A percentile compares a stretch with the other conserved stretches of the same genome.
phyloP scores from a whole-genome alignment of 2,888 invertebrate genomes.

The Yponomeuta sedellus region DNA sequence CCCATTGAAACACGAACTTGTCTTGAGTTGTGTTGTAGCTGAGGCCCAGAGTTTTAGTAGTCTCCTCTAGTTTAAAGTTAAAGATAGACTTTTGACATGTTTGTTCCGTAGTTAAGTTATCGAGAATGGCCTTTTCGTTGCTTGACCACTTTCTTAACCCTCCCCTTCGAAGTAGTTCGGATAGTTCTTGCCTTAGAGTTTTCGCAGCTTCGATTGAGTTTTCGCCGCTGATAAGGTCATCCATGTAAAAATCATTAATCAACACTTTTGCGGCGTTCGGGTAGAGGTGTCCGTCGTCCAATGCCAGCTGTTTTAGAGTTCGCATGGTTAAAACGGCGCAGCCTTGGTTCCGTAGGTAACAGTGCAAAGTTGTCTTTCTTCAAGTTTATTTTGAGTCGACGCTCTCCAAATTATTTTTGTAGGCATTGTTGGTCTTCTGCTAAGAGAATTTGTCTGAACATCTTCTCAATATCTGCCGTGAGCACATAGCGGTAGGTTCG shows the following conservation, averaged over 20 bases:
- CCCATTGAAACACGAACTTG: slow-evolving; percentile 21
- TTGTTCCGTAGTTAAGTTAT: background rate
- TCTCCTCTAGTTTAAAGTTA: slow-evolving; percentile 3
- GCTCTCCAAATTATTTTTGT: slow-evolving; percentile 27
- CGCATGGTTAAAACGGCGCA: slow-evolving; percentile 23
- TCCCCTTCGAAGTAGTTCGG: slow-evolving; percentile 2
- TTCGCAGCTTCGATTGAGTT: background rate
- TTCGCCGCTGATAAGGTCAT: slow-evolving; percentile 9
- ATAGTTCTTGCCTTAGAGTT: background rate
- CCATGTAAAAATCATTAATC: slow-evolving; percentile 8
- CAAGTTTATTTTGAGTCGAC: background rate
- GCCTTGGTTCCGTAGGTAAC: slow-evolving; percentile 20
- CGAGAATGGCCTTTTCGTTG: too few species aligned
- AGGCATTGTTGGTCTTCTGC: slow-evolving; percentile 21
- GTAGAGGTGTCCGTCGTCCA: slow-evolving; percentile 4
- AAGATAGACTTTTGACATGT: background rate
- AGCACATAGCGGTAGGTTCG: slow-evolving; percentile 22
- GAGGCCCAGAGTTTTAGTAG: slow-evolving; percentile 8
- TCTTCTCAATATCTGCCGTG: slow-evolving; percentile 26
- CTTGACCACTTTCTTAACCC: too few species aligned
- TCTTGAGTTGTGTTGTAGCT: background rate
- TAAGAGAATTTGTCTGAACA: background rate
- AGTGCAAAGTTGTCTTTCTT: slow-evolving; percentile 18
- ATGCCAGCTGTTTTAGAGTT: slow-evolving; percentile 6
- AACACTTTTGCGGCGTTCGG: slow-evolving; percentile 3